phyloP scores from a whole-genome alignment of 2,888 invertebrate genomes.

The Andrena flavipes region DNA sequence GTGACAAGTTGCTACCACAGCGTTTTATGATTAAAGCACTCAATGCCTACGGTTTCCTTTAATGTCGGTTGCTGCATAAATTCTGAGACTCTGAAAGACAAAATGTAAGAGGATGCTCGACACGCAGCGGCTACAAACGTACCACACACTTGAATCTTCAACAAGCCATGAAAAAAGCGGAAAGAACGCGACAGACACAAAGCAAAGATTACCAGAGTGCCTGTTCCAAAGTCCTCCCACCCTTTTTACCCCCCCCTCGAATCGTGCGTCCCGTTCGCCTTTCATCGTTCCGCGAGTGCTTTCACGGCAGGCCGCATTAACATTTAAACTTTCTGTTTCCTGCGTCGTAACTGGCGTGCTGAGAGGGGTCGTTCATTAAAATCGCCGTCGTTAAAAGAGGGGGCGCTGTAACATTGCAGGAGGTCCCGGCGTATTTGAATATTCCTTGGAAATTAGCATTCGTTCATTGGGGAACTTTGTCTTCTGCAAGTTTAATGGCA shows the following conservation, averaged over 20 bases:
- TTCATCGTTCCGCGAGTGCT: conserved; percentile 28
- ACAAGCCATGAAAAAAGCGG: not conserved
- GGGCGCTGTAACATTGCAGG: conserved; percentile 35
- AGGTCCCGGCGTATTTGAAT: conserved; percentile 30
- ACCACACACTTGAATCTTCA: conserved; percentile 4
- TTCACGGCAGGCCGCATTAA: conserved; percentile 31
- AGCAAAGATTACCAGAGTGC: conserved; percentile 28
- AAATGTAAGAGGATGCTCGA: not conserved
- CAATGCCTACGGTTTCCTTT: not conserved
- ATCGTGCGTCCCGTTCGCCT: conserved; percentile 34
- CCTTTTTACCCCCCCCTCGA: not conserved
- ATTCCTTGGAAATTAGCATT: conserved; percentile 51
- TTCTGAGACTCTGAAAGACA: not conserved
- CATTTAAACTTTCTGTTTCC: conserved; percentile 45
- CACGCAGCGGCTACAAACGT: not conserved
- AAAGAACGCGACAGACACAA: conserved; percentile 17
- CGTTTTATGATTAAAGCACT: no score
- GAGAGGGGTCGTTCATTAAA: conserved; percentile 41
- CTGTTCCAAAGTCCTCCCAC: not conserved
- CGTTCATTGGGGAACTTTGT: conserved; percentile 11
- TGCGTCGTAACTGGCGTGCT: conserved; percentile 10
- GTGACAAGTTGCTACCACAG: no score
- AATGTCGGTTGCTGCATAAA: not conserved
- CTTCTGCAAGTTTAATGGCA: conserved; percentile 17
- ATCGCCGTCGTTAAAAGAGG: conserved; percentile 31